Evolutionary conservation across 2,113 vertebrate species (phyloP), one percentile per base, ranked within the genome.

Genomic region (Cephalopterus ornatus): DNA sequence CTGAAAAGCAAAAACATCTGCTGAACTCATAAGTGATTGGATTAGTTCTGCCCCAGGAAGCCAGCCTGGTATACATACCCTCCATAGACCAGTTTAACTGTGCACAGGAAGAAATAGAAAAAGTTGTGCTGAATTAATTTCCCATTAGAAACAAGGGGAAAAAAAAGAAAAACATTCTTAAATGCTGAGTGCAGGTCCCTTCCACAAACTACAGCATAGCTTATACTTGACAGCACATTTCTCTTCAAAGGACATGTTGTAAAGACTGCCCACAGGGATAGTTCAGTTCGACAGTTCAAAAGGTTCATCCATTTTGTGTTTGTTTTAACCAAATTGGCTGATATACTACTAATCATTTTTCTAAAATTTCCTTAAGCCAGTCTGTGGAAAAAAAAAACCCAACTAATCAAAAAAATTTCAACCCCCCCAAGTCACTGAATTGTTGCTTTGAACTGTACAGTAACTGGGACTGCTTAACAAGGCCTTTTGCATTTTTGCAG

Each of bases 11-110:
- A 55, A 96, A 95, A 89, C 91, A 96, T 92, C 92, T 90, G 92
- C 92, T 91, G 73, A 76, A 63, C 41, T 91, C 63, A 74, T 74
- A 75, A 96, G 61, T 88, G 41, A 91, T 33, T 88, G 81, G 84
- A 92, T 96, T 96, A 96, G 67, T 91, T 95, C 91, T 94, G 67
- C 81, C 79, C 70, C 80, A 95, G 71, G 93, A 95, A 96, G 55
- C 55, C 47, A 96, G 53, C 37, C 59, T 79, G 68, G 50, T 53
- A 59, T 35, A 93, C 41, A 27, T 39, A 82, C 17, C 28, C 89
- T 93, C 77, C 50, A 42, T 53, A 88, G 72, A 83, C 30, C 87
- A 92, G 44, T 70, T 91, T 73, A 85, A 73, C 66, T 67, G 55
- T 27, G 37, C 50, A 33, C 11, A 85, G 47, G n/a, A 71, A 62